A percentile compares a stretch with the other conserved stretches of the same genome.
Conservation (phyloP, 1,140 invertebrate genomes). For the Phymastichus coffea region DNA sequence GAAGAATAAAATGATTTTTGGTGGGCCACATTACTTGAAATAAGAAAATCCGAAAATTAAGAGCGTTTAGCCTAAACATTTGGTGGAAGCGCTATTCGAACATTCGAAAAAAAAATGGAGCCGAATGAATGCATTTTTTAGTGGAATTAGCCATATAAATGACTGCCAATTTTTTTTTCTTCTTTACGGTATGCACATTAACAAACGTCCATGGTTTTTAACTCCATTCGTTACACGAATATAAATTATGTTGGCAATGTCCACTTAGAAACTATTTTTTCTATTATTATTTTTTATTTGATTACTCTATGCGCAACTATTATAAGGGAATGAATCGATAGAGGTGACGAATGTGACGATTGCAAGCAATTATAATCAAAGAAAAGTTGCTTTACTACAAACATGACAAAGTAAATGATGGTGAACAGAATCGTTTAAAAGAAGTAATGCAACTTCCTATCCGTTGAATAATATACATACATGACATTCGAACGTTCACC, state of each 20-base stretch:
- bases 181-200: constrained; percentile 51
- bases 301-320: constrained; percentile 36
- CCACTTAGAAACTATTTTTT: constrained; percentile 52
- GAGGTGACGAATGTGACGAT: constrained; percentile 7
- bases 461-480: constrained; percentile 18
- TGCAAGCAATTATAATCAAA: constrained; percentile 6
- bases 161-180: constrained; percentile 43
- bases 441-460: constrained; percentile 11
- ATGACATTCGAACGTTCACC: constrained; percentile 14
- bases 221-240: constrained; percentile 49
- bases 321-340: constrained; percentile 18
- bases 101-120: too few species aligned
- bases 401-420: too few species aligned
- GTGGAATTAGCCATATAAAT: too few species aligned
- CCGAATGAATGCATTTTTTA: too few species aligned
- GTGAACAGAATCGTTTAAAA: background rate
- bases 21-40: too few species aligned
- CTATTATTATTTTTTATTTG: constrained; percentile 34
- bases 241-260: constrained; percentile 56
- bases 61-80: too few species aligned
- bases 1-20: too few species aligned
- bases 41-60: too few species aligned
- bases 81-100: too few species aligned
- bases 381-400: constrained; percentile 19
- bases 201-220: constrained; percentile 46